Evolutionary conservation across 2,113 vertebrate species (phyloP), one percentile per base, ranked within the genome.

Genomic region (Xiphias gladius): DNA sequence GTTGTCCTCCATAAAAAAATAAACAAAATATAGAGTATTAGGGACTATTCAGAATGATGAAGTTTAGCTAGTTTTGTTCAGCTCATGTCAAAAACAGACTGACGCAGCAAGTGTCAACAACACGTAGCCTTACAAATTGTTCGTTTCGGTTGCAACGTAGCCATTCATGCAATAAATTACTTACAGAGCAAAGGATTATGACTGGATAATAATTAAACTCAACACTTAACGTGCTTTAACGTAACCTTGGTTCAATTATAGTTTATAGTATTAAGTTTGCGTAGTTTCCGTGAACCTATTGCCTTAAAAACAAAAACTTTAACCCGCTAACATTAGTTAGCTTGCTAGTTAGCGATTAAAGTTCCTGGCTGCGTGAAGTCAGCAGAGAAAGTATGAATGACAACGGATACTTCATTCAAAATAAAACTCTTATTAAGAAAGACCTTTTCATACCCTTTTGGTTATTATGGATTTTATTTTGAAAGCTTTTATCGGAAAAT

Each of bases 291-390:
- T 52, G n/a, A 32, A 41, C 13, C 5, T 14, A 20, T 0, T 50
- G 4, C 63, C 1, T 50, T 26, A 12, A 7, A 76, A 63, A 76
- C 37, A 79, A 62, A 50, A 19, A n/a, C 12, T 37, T 82, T 78
- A 58, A 88, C 71, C 66, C 41, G 89, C 86, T 87, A 90, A 54
- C 73, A 55, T 24, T 66, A 67, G 76, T 79, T 88, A 87, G 87
- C 85, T 73, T 54, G 83, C 84, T 87, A 84, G 84, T 88, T 87
- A 84, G 85, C 91, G 54, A 84, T 83, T 79, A 86, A 91, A 92
- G 82, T 90, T 91, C 84, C 61, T 67, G 35, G 17, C 20, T 59
- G 2, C 8, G 19, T 79, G 37, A 89, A 91, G 66, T 58, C 20
- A 8, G 2, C 1, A 17, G 1, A 16, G 5, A 2, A 26, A 48